Base-by-base conservation (phyloP, 1,140 invertebrate genomes). In the Asbolus verrucosus region DNA sequence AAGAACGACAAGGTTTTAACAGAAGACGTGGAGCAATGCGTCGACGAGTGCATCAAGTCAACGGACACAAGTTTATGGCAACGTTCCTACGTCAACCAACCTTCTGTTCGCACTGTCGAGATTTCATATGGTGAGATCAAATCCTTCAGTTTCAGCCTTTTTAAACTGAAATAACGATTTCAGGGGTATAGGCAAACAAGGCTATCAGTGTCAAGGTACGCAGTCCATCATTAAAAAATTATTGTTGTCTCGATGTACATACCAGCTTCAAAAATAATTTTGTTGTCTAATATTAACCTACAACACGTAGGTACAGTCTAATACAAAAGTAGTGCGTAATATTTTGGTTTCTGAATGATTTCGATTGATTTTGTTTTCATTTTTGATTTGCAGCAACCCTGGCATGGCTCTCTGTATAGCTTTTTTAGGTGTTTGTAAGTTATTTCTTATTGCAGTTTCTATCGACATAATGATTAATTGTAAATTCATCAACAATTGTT, bases 51-150 rank as follows among this genome's bases (percentile, higher is more conserved):
- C 96, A 98, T 84, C 96, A 97, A 85, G 84, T 98, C 73, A 97
- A 98, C 84, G 96, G 96, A 46, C 97, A 99, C 86, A 99, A 99
- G 86, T 99, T 99, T 84, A 99, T 99, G 98, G 97, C 98, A 61
- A 98, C 98, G 63, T 98, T 98, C 83, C 89, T 99, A 71, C 90
- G 95, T 59, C 98, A 99, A 84, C 98, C 98, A 67, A 99, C 98
- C 74, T 99, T 99, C 84, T 99, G 97, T 88, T 97, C 94, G 77
- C 94, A 98, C 84, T 98, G 97, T 85, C 89, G 92, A 73, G 95
- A 98, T 83, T 99, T 99, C 83, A 98, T 98, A 82, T 98, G 97
- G 96, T 95, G 85, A 82, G 87, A 82, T 11, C 19, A 8, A 18
- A 13, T 11, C 31, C 15, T 18, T 62, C 6, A 16, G 6, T 36